phyloP scores from a whole-genome alignment of 2,113 vertebrate species.

The Oreochromis spilurus region DNA sequence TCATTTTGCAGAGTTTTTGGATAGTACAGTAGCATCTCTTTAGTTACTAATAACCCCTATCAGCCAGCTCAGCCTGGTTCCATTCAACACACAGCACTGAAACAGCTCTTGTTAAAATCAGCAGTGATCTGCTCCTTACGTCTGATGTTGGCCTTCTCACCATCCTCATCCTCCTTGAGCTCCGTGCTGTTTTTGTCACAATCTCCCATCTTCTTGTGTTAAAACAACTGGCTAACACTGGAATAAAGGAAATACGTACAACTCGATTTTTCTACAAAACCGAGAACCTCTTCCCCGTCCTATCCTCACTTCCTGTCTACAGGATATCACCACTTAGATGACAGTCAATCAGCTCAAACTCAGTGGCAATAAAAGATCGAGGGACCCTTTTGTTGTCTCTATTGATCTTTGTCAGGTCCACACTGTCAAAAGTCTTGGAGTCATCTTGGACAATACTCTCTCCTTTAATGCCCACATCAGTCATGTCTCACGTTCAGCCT shows the following conservation, averaged over 20 bases:
- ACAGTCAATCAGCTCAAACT: background rate
- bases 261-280: background rate
- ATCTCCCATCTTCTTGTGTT: background rate
- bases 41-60: background rate
- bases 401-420: background rate
- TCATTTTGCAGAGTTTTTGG: background rate
- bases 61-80: background rate
- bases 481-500: background rate
- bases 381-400: background rate
- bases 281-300: background rate
- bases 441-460: background rate
- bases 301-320: background rate
- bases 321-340: background rate
- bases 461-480: background rate
- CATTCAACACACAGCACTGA: background rate
- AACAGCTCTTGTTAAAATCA: background rate
- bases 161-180: background rate
- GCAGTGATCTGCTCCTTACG: background rate
- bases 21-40: background rate
- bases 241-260: background rate
- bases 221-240: background rate
- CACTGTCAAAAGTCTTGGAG: background rate
- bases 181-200: background rate
- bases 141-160: background rate
- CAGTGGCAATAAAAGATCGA: background rate